phyloP scores from a whole-genome alignment of 2,113 vertebrate genomes.

The Porphyrio hochstetteri region DNA sequence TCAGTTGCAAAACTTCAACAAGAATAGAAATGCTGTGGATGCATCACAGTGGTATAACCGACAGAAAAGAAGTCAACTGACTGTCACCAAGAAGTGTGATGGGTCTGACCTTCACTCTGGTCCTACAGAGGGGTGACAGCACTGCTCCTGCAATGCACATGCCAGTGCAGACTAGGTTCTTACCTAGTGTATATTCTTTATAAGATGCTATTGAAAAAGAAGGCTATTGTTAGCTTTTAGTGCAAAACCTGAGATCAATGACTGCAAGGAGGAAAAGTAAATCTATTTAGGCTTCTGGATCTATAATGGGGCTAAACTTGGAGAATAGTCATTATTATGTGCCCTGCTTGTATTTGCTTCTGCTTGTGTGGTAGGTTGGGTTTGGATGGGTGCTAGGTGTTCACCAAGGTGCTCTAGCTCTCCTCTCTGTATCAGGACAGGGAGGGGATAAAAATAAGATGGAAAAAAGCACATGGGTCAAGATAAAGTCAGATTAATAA shows the following conservation, averaged over 20 bases:
- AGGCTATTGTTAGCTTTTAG: neutral
- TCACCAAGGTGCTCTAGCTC: too few relatives aligned
- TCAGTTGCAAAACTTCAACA: neutral
- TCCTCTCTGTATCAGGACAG: too few relatives aligned
- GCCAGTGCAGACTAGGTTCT: neutral
- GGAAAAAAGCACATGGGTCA: too few relatives aligned
- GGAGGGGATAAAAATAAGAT: too few relatives aligned
- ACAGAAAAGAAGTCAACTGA: neutral
- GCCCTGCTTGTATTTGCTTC: neutral
- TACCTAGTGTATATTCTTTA: rapidly evolving
- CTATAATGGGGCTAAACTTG: neutral
- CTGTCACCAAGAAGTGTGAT: neutral
- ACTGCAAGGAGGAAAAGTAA: neutral
- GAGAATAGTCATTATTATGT: neutral
- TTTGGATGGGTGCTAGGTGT: too few relatives aligned
- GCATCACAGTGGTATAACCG: neutral
- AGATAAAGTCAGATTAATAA: too few relatives aligned
- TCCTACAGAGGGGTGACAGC: neutral
- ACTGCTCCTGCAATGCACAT: neutral
- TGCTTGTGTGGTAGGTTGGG: neutral
- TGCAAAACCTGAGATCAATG: neutral
- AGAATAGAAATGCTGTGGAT: neutral
- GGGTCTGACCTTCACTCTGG: neutral
- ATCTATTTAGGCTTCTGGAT: neutral
- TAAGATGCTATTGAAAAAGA: neutral